Conservation (phyloP, 2,888 invertebrate genomes). For the Syritta pipiens region DNA sequence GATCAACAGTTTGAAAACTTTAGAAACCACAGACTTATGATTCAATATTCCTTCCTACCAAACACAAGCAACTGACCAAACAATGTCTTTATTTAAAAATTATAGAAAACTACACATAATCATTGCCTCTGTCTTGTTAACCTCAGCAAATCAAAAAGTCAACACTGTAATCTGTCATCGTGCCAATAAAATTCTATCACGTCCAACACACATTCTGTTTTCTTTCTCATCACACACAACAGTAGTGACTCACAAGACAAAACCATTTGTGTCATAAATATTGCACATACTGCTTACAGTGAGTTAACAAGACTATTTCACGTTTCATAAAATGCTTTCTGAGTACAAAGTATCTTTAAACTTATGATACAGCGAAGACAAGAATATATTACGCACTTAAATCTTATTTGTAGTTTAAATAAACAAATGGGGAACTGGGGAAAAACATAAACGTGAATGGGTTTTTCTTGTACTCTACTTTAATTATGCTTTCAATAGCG, state of each 20-base stretch:
- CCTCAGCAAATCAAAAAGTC: constrained; percentile 26
- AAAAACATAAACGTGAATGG: too few relatives aligned
- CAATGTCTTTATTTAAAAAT: too few relatives aligned
- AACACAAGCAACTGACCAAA: too few relatives aligned
- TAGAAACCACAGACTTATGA: too few relatives aligned
- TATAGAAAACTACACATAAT: too few relatives aligned
- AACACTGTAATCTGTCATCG: constrained; percentile 21
- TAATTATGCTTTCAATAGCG: too few relatives aligned
- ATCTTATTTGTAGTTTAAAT: background rate
- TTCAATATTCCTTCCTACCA: too few relatives aligned
- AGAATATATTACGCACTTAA: background rate
- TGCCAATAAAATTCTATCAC: constrained; percentile 26
- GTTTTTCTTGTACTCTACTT: too few relatives aligned
- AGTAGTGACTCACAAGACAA: constrained; percentile 10
- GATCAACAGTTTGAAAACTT: too few relatives aligned
- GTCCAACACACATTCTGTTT: constrained; percentile 4
- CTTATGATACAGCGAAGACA: background rate
- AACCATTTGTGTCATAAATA: constrained; percentile 41
- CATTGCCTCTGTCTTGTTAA: constrained; percentile 13
- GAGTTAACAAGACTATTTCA: background rate
- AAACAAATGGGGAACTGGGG: too few relatives aligned
- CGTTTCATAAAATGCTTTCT: constrained; percentile 1
- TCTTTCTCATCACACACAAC: constrained; percentile 2
- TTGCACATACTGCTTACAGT: constrained; percentile 20
- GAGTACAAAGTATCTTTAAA: constrained; percentile 5